Evolutionary conservation across 1,140 invertebrate species (phyloP).

Genomic region (Danaus melanippus): DNA sequence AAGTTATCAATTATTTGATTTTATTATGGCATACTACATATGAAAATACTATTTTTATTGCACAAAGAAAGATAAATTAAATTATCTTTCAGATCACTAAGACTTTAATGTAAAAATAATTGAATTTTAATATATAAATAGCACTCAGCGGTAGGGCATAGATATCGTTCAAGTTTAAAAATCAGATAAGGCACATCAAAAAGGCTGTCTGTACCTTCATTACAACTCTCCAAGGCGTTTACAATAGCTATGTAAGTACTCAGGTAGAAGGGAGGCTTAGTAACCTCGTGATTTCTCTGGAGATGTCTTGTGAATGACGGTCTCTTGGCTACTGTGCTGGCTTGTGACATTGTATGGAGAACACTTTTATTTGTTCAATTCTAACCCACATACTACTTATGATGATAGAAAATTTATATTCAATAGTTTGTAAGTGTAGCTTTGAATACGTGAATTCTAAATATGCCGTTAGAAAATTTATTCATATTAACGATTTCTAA

Average conservation of each 20-base stretch:
- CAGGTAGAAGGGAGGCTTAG: constrained; percentile 36
- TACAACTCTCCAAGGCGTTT: constrained; percentile 33
- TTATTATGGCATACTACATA: no score
- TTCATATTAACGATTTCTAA: background rate
- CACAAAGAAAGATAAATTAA: no score
- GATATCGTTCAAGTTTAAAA: constrained; percentile 19
- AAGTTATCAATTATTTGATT: no score
- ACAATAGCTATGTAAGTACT: constrained; percentile 39
- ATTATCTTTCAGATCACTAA: no score
- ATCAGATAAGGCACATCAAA: constrained; percentile 24
- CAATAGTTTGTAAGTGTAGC: no score
- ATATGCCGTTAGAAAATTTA: constrained; percentile 6
- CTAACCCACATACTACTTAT: no score
- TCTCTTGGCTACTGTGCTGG: constrained; percentile 42
- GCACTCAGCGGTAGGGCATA: no score
- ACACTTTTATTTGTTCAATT: constrained; percentile 17
- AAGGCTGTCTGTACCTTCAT: constrained; percentile 30
- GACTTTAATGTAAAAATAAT: no score
- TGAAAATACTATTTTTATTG: no score
- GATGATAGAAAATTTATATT: no score
- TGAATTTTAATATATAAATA: no score
- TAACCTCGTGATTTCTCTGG: constrained; percentile 61
- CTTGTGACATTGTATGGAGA: constrained; percentile 26
- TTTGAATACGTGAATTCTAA: no score
- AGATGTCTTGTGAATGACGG: constrained; percentile 54